A percentile compares a stretch with the other conserved stretches of the same genome.
These are phyloP conservation scores for Cheiracanthium punctorium DNA, from an alignment of 2,888 invertebrate species.

Conservation along the genomic window DNA sequence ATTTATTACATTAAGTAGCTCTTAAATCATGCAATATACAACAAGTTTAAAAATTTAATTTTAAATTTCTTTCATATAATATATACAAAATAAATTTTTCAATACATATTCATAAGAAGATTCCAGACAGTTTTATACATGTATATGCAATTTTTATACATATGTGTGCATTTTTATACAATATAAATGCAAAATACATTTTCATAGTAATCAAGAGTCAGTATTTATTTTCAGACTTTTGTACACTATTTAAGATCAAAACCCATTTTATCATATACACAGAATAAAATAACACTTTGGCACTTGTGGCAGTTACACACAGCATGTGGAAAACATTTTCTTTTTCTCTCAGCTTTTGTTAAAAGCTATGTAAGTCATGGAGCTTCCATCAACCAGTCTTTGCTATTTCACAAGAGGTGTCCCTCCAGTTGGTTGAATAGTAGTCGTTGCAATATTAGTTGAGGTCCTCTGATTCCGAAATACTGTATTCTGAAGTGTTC, in stretches of 20 bases:
- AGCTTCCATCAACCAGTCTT: conserved; percentile 64
- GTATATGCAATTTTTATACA: too few relatives aligned
- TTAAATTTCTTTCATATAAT: too few relatives aligned
- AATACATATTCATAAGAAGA: too few relatives aligned
- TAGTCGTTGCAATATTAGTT: conserved; percentile 46
- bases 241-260: neutral
- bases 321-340: neutral
- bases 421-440: conserved; percentile 36
- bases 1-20: too few relatives aligned
- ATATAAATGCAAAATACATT: neutral
- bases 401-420: conserved; percentile 63
- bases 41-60: too few relatives aligned
- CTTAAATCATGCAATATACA: too few relatives aligned
- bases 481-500: conserved; percentile 77
- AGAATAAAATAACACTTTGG: conserved; percentile 45
- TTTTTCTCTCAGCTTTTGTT: conserved; percentile 17
- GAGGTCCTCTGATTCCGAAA: conserved; percentile 73
- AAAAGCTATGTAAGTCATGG: conserved; percentile 54
- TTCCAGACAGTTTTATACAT: too few relatives aligned
- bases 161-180: too few relatives aligned
- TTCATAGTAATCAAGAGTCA: neutral
- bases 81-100: too few relatives aligned
- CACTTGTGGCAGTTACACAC: conserved; percentile 44
- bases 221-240: neutral
- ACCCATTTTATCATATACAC: neutral